These are phyloP conservation scores for Passer montanus DNA, from an alignment of 2,113 vertebrate species.

Conservation along the genomic window DNA sequence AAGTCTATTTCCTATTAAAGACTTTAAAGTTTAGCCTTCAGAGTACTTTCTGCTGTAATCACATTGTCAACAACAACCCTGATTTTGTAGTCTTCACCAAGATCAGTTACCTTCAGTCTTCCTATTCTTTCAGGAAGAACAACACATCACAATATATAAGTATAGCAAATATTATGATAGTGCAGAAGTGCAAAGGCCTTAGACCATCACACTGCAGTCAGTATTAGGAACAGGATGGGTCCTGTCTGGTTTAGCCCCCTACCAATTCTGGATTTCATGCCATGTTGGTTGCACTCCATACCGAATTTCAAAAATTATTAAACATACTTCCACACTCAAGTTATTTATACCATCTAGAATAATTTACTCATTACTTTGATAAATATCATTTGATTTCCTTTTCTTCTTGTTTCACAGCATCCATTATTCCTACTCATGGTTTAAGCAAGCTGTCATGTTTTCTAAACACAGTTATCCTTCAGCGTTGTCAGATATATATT, in stretches of 20 bases:
- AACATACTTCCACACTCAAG: background rate
- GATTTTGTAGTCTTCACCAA: background rate
- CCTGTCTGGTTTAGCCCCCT: background rate
- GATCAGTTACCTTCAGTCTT: background rate
- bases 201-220: background rate
- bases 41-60: background rate
- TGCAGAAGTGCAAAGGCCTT: background rate
- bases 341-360: background rate
- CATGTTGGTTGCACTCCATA: background rate
- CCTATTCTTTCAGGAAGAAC: background rate
- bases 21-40: background rate
- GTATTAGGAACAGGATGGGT: background rate
- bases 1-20: background rate
- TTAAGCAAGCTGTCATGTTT: background rate
- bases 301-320: background rate
- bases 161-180: accelerated
- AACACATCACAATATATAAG: background rate
- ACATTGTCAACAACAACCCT: background rate
- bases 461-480: background rate
- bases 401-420: background rate
- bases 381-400: background rate
- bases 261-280: background rate
- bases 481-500: background rate
- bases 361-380: background rate
- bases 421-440: background rate